Base-by-base conservation (phyloP, 2,888 invertebrate genomes). In the Sinodicranocentrus sp. region DNA sequence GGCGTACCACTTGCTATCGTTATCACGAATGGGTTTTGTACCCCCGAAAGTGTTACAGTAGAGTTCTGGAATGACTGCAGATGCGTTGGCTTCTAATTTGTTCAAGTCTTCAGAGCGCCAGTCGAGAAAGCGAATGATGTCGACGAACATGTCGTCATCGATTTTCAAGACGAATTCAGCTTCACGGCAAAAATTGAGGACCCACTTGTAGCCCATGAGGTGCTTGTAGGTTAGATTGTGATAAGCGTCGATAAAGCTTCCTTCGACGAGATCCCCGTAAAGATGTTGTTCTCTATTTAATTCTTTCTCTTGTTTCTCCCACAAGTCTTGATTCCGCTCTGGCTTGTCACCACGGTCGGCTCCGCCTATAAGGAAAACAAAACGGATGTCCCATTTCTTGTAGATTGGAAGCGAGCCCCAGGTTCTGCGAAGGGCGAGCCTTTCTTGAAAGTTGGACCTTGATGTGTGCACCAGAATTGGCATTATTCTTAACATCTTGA, bases 151-250 rank as follows among this genome's bases (percentile, higher is more conserved):
- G 73, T 89, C 89, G 57, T 89, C 89, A 52, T 89, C 89, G 21
- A 85, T 84, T 82, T 89, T 89, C 33, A 89, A 70, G 21, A 89
- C 75, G 63, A 89, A 89, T 6, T 85, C 84, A 1, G 89, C 85
- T 1, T 83, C 67, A 2, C 87, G 85, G 65, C 89, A 89, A 84
- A 83, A 89, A n/a, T 86, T 77, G 2, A 87, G 19, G 0, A 86
- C 86, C 89, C 89, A 89, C 84, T 89, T 88, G 85, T 89, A 89
- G 39, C 89, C 89, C 85, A 88, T 87, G 25, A 89, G 63, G 79
- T 89, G 89, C 71, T 89, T 89, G 43, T 88, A 89, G 0, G 89
- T 89, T 91, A 96, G 93, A 90, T 96, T 96, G 67, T 94, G 33
- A 39, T 80, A 84, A 0, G 75, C 21, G 52, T 84, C 84, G 1